A percentile compares a stretch with the other conserved stretches of the same genome.
phyloP scores from a whole-genome alignment of 2,113 vertebrate species.

The Acrocephalus arundinaceus region DNA sequence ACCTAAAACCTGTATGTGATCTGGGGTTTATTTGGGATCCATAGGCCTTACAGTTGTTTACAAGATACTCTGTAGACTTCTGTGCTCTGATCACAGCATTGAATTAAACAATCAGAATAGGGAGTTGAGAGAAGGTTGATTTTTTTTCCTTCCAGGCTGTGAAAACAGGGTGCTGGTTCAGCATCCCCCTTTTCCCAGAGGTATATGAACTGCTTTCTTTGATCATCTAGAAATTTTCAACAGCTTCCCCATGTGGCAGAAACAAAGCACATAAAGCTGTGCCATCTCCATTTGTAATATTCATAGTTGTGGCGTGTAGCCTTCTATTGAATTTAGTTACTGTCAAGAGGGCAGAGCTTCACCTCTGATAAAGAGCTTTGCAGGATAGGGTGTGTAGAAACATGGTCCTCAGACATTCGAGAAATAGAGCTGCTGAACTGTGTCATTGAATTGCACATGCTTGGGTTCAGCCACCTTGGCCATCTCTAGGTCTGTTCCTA shows the following conservation, averaged over 20 bases:
- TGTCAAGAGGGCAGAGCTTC: background rate
- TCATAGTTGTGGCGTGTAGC: background rate
- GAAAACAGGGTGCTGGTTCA: background rate
- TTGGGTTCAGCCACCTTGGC: background rate
- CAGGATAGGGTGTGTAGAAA: background rate
- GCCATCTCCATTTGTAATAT: background rate
- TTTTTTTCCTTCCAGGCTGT: background rate
- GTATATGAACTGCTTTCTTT: background rate
- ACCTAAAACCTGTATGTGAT: background rate
- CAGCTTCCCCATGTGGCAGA: background rate
- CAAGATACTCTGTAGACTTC: background rate
- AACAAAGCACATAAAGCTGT: background rate
- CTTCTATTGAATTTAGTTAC: background rate
- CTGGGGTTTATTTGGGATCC: background rate
- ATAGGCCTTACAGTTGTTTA: background rate
- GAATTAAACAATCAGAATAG: background rate
- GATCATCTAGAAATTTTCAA: background rate
- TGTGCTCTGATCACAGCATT: background rate
- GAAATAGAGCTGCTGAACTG: background rate
- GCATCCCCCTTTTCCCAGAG: background rate
- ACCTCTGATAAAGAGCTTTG: background rate
- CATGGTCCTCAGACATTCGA: accelerated
- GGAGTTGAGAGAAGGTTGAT: background rate
- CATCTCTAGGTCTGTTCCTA: background rate
- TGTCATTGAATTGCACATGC: background rate